A percentile compares a stretch with the other conserved stretches of the same genome.
Conservation (phyloP, 2,797 vertebrate species). For the Gobionotothen gibberifrons region DNA sequence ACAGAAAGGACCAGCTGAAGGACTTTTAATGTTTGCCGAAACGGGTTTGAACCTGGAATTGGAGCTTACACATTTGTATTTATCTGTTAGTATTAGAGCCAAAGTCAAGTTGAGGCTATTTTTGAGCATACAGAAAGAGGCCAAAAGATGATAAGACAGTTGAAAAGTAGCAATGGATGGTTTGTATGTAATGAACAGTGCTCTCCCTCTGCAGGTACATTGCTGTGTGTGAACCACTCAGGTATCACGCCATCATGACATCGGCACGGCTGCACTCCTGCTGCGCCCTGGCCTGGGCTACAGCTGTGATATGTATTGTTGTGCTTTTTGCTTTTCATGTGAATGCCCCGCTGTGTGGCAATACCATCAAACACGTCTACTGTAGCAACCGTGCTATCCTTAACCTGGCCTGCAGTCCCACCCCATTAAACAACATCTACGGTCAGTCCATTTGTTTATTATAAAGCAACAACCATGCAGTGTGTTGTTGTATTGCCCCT, state of each 20-base stretch:
- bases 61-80: no score
- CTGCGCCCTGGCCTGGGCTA: conserved; percentile 61
- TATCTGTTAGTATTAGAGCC: no score
- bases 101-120: no score
- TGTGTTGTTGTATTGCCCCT: background rate
- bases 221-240: conserved; percentile 70
- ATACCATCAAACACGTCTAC: conserved; percentile 61
- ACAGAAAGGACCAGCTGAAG: no score
- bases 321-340: conserved; percentile 63
- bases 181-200: background rate
- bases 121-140: no score
- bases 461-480: background rate
- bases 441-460: conserved; percentile 38
- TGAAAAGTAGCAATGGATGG: background rate
- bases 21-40: no score
- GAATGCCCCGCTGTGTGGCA: conserved; percentile 55
- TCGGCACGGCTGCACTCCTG: conserved; percentile 45
- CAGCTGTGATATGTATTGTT: conserved; percentile 46
- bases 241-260: conserved; percentile 71
- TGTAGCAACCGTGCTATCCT: conserved; percentile 70
- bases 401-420: conserved; percentile 60
- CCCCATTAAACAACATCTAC: conserved; percentile 54
- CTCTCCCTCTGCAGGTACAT: conserved; percentile 58
- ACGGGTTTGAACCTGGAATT: no score
- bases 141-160: no score